Evolutionary conservation across 2,797 vertebrate species (phyloP), one percentile per base, ranked within the genome.

Genomic region (Sphenodon punctatus): DNA sequence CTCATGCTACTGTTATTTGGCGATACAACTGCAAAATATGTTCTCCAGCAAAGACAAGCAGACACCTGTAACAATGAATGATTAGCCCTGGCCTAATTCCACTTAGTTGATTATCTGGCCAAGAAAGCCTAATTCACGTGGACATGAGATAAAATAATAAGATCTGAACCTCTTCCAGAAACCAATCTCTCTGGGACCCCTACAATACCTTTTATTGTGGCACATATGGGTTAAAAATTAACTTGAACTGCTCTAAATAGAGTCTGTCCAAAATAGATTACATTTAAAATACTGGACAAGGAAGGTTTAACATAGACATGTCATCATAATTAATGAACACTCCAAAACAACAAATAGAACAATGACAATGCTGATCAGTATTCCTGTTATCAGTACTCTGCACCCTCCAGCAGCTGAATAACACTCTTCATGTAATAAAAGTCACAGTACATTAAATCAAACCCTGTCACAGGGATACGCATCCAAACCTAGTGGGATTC

Each of bases 271-370:
- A 32, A 34, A 79, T 46, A 89, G 74, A 73, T 63, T 34, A 69
- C 56, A 72, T n/a, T 83, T 80, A 82, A 89, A 80, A 83, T 65
- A 88, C 12, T 45, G 32, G 4, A 85, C 56, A 70, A 84, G 59
- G 55, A 77, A 87, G 91, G 87, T 88, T 93, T 85, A 91, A 86
- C 90, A 88, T 93, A 94, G 90, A 88, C 91, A 86, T 48, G 67
- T 92, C 94, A 93, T 67, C 80, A 92, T 96, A 97, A 97, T 97
- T 94, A 97, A 98, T 96, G 95, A 95, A 92, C 93, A 94, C 91
- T 81, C 90, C 38, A 76, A 90, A 92, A 94, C 22, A 75, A 74
- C 91, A 92, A 87, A 89, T 73, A 88, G 89, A 94, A 90, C 91
- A 95, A 90, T 86, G 93, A 94, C 86, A 92, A 78, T 4, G 86